Evolutionary conservation across 2,888 invertebrate species (phyloP).

Genomic region (Chrysotoxum bicinctum): DNA sequence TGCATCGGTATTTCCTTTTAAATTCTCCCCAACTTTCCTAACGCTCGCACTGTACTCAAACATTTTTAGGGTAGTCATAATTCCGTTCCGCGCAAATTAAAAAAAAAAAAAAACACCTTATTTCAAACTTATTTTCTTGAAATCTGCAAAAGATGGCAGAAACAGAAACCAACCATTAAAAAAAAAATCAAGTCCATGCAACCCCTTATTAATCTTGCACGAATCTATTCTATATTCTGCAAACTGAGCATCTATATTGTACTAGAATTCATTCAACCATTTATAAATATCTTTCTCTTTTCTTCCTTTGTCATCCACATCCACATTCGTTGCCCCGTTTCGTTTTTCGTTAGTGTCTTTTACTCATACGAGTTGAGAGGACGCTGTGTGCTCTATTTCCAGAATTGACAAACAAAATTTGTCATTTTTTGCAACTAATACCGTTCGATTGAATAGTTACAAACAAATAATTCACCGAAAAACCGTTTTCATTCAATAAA

Average conservation of each 20-base stretch:
- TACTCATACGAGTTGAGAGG: constrained; percentile 63
- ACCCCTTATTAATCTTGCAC: background rate
- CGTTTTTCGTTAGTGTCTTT: constrained; percentile 56
- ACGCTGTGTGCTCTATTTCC: constrained; percentile 55
- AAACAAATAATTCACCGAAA: constrained; percentile 15
- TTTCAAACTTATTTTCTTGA: too few species aligned
- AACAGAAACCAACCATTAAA: too few species aligned
- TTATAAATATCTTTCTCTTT: constrained; percentile 54
- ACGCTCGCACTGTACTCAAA: too few species aligned
- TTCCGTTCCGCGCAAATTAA: too few species aligned
- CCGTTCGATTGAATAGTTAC: constrained; percentile 24
- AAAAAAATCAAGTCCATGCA: background rate
- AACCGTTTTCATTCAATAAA: constrained; percentile 6
- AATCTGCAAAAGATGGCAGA: too few species aligned
- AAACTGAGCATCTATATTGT: background rate
- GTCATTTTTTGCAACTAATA: constrained; percentile 58
- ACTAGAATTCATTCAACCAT: constrained; percentile 8
- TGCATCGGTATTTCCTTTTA: too few species aligned
- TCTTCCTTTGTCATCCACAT: constrained; percentile 29
- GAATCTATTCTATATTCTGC: background rate
- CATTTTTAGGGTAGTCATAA: too few species aligned
- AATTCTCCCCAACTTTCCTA: too few species aligned
- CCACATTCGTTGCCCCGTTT: background rate
- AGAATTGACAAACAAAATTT: constrained; percentile 44
- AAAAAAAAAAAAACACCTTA: too few species aligned